Conservation (phyloP, 2,113 vertebrate species). For the Chrysemys picta region DNA sequence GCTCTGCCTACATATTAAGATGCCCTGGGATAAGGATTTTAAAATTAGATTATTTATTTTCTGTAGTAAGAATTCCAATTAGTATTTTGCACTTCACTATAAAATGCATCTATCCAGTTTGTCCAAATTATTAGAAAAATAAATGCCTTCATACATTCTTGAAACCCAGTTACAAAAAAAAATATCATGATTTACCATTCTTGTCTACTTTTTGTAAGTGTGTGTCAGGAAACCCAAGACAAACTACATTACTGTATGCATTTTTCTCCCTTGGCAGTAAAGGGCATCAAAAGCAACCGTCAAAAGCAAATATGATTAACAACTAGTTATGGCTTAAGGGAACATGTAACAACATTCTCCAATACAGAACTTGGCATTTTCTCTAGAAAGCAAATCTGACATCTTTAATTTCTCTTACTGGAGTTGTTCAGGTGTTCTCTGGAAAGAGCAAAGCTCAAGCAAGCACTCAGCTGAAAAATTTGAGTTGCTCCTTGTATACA, state of each 20-base stretch:
- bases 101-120: not conserved
- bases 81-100: not conserved
- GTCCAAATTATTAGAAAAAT: not conserved
- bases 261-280: not conserved
- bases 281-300: not conserved
- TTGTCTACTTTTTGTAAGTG: not conserved
- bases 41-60: not conserved
- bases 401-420: not conserved
- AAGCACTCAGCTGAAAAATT: slow-evolving; percentile 7
- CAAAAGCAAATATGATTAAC: not conserved
- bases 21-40: not conserved
- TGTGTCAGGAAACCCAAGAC: not conserved
- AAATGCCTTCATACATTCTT: not conserved
- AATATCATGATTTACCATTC: not conserved
- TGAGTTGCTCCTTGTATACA: not conserved
- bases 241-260: not conserved
- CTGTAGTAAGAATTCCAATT: not conserved
- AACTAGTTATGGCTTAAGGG: no score
- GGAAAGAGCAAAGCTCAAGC: not conserved
- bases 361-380: not conserved
- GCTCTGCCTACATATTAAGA: not conserved
- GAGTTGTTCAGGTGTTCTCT: not conserved
- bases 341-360: not conserved
- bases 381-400: not conserved
- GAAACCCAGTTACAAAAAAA: not conserved